Evolutionary conservation across 2,888 invertebrate species (phyloP), one percentile per base, ranked within the genome.

Genomic region (Andricus quercusramuli): DNA sequence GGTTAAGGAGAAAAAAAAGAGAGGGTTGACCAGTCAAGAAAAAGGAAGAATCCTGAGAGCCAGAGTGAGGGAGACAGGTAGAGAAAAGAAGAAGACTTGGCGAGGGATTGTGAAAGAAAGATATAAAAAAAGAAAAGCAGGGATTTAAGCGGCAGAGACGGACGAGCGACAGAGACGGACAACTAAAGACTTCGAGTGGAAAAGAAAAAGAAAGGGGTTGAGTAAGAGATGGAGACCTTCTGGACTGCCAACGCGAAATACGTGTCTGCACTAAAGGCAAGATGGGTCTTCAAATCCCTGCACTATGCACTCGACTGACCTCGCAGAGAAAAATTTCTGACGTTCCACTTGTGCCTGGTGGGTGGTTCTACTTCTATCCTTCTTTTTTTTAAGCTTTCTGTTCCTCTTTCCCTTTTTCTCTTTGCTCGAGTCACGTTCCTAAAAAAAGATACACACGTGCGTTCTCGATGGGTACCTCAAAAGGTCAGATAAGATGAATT

Each of bases 51-150:
- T 65, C 22, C 29, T 59, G 70, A 62, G 64, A 62, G 64, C 68
- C 65, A 59, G 64, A 70, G 70, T 76, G 65, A 82, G 83, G 79
- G 81, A 82, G 85, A 80, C 78, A 80, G 68, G 79, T 62, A 65
- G 78, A 80, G 78, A 84, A 82, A 68, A 78, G 74, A 65, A 76
- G 67, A 47, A 77, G 70, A 77, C 62, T 77, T 78, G 32, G 47
- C 32, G n/a, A 65, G 25, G 41, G 25, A n/a, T 37, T 62, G 15
- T 56, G 29, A 80, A 82, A 66, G 80, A 79, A 67, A 74, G 70
- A 70, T 70, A 77, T 74, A 79, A 80, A 67, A 82, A 80, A 79
- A 77, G 68, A 78, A 80, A 82, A 80, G 77, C 77, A 65, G 68
- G 68, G 37, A 77, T 67, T 77, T 74, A 76, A 80, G 70, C 77